Conservation (phyloP, 2,888 invertebrate genomes). For the Seira ritae region DNA sequence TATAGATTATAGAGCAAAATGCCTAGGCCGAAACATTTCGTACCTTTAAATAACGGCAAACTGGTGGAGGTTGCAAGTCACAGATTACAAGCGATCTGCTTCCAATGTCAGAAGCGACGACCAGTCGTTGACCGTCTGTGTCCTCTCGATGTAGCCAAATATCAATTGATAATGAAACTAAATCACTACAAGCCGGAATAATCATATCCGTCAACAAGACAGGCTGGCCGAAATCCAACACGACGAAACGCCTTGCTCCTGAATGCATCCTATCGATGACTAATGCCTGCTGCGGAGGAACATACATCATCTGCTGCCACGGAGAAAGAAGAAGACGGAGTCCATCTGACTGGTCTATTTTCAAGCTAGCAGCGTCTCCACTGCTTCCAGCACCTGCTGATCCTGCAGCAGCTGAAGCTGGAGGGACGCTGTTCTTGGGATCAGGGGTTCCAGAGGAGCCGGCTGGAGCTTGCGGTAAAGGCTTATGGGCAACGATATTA, state of each 20-base stretch:
- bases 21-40: neutral
- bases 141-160: conserved; percentile 94
- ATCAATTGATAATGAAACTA: conserved; percentile 83
- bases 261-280: conserved; percentile 94
- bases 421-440: neutral
- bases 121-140: conserved; percentile 85
- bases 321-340: conserved; percentile 78
- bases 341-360: conserved; percentile 61
- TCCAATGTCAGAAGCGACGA: conserved; percentile 92
- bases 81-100: conserved; percentile 88
- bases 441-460: neutral
- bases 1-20: too few relatives aligned
- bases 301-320: conserved; percentile 86
- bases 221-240: conserved; percentile 92
- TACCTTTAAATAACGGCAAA: conserved; percentile 93
- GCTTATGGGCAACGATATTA: neutral
- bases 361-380: conserved; percentile 5
- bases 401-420: too few relatives aligned
- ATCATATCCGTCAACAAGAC: conserved; percentile 90
- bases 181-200: conserved; percentile 87
- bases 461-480: neutral
- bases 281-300: conserved; percentile 87
- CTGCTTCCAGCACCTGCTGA: neutral
- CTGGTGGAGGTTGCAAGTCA: conserved; percentile 92
- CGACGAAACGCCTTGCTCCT: conserved; percentile 93